These are phyloP conservation scores for Pseudocheirus occidentalis DNA, from an alignment of 2,797 vertebrate species.

Conservation along the genomic window DNA sequence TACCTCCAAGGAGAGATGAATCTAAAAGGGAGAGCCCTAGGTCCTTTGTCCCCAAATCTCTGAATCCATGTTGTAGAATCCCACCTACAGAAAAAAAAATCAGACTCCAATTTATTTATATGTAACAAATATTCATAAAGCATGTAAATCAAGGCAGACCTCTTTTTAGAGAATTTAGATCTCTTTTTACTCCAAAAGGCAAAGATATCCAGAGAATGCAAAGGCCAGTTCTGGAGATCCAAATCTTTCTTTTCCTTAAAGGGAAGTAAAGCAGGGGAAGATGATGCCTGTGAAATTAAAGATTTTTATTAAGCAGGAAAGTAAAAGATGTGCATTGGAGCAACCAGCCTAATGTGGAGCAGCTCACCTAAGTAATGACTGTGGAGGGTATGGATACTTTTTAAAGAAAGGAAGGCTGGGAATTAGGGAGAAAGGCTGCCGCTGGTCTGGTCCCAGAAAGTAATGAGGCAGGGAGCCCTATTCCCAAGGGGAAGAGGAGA, in stretches of 20 bases:
- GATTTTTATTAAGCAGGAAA: background rate
- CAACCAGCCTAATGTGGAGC: background rate
- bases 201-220: background rate
- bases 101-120: background rate
- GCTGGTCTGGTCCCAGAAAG: background rate
- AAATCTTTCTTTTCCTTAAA: background rate
- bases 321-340: background rate
- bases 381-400: background rate
- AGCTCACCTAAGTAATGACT: background rate
- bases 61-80: background rate
- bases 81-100: background rate
- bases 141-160: background rate
- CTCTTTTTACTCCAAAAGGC: background rate
- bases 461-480: background rate
- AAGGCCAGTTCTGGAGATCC: too few species aligned
- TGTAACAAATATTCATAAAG: background rate
- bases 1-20: background rate
- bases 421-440: background rate
- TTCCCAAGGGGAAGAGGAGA: background rate
- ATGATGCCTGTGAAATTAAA: background rate
- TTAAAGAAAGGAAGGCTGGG: background rate
- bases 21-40: background rate
- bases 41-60: background rate
- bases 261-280: background rate
- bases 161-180: background rate